Evolutionary conservation across 2,888 invertebrate genomes (phyloP).

Genomic region (Apotomis turbidana): DNA sequence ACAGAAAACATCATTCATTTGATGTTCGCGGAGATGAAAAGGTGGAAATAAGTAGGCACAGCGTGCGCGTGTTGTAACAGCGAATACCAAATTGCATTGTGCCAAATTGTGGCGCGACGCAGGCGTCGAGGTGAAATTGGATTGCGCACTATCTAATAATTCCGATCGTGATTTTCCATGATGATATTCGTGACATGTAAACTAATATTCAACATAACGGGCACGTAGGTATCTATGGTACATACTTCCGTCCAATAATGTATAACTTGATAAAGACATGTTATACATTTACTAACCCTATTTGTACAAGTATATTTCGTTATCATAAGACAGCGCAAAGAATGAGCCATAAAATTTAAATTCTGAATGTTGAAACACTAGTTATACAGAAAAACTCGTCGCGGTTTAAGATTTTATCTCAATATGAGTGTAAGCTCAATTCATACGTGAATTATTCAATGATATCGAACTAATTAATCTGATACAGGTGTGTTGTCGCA

Average conservation of each 20-base stretch:
- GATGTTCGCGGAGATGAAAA: conserved; percentile 63
- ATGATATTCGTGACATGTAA: conserved; percentile 68
- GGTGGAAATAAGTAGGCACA: conserved; percentile 54
- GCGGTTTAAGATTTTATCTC: conserved; percentile 21
- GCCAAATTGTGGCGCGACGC: conserved; percentile 52
- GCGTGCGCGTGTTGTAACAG: conserved; percentile 66
- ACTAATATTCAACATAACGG: conserved; percentile 8
- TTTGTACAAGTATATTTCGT: not conserved
- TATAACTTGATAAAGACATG: not conserved
- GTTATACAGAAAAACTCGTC: conserved; percentile 16
- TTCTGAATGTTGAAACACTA: not conserved
- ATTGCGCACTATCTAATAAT: conserved; percentile 75
- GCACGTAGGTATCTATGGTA: not conserved
- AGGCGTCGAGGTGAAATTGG: conserved; percentile 70
- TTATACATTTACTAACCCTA: not conserved
- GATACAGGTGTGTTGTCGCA: conserved; percentile 53
- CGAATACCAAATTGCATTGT: conserved; percentile 73
- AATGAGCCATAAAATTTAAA: not conserved
- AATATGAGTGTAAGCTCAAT: conserved; percentile 14
- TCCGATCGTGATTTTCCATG: conserved; percentile 72
- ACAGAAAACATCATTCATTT: conserved; percentile 59
- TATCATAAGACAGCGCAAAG: not conserved
- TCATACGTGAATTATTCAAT: conserved; percentile 50
- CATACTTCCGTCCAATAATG: not conserved
- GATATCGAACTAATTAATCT: conserved; percentile 52